Percentiles rank a stretch among this genome's conserved stretches.
phyloP scores from a whole-genome alignment of 2,797 vertebrate genomes.

The Myotis findleyi region DNA sequence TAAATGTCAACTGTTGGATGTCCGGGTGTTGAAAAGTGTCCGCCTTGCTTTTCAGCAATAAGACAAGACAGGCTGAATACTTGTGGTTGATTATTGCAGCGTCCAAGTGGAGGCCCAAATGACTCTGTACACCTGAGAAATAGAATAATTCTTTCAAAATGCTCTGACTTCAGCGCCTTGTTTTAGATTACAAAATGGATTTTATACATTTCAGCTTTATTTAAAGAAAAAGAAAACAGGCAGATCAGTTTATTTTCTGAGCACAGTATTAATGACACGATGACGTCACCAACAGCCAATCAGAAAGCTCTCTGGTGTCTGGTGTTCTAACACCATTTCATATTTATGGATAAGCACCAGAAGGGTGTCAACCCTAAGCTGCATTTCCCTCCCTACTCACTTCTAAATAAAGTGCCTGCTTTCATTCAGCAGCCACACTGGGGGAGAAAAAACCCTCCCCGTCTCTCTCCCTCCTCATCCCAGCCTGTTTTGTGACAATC shows the following conservation, averaged over 20 bases:
- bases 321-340: conserved; percentile 81
- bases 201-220: conserved; percentile 66
- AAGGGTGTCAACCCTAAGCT: conserved; percentile 84
- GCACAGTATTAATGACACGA: conserved; percentile 84
- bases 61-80: conserved; percentile 17
- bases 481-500: conserved; percentile 77
- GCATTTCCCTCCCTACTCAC: conserved; percentile 80
- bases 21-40: conserved; percentile 41
- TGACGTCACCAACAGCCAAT: conserved; percentile 86
- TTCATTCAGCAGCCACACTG: conserved; percentile 82
- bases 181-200: conserved; percentile 69
- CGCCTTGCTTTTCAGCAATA: conserved; percentile 33
- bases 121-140: conserved; percentile 7
- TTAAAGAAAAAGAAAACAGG: conserved; percentile 65
- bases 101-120: conserved; percentile 31
- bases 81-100: neutral
- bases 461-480: conserved; percentile 76
- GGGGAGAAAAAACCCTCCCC: neutral
- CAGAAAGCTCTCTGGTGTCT: conserved; percentile 73
- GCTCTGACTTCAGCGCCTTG: conserved; percentile 34
- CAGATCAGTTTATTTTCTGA: conserved; percentile 79
- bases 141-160: conserved; percentile 42
- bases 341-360: conserved; percentile 86
- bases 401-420: conserved; percentile 86
- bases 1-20: conserved; percentile 37